phyloP scores from a whole-genome alignment of 2,888 invertebrate species.

The Cheilosia scutellata region DNA sequence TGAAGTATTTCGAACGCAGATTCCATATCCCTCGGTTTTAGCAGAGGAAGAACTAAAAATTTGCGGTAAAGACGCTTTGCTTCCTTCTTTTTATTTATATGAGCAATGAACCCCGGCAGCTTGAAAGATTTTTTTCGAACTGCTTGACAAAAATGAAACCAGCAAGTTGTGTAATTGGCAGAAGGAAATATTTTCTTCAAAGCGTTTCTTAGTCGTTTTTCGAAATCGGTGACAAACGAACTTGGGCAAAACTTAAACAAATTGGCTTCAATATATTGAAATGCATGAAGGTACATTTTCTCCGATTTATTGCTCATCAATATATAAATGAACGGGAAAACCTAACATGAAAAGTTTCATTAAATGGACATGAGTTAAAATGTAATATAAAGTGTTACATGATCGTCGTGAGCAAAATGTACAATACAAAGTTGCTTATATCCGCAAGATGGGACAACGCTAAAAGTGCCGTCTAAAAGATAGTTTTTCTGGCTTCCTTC shows the following conservation, averaged over 20 bases:
- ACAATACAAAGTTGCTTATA: conserved; percentile 15
- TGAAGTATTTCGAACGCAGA: conserved; percentile 15
- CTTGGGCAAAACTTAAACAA: conserved; percentile 13
- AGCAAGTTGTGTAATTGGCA: neutral
- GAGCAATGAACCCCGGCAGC: neutral
- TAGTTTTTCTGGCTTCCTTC: conserved; percentile 12
- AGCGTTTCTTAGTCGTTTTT: neutral
- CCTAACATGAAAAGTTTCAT: conserved; percentile 7
- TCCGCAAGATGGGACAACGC: conserved; percentile 18
- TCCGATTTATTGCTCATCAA: conserved; percentile 27
- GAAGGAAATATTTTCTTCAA: conserved; percentile 4
- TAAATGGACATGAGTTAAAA: neutral
- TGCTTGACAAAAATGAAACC: neutral
- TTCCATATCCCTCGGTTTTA: conserved; percentile 18
- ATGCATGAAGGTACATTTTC: conserved; percentile 8
- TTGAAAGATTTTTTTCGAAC: conserved; percentile 18
- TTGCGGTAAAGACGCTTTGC: conserved; percentile 3
- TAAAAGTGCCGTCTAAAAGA: conserved; percentile 9
- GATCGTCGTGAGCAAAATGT: conserved; percentile 12
- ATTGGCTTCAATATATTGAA: neutral
- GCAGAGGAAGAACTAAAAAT: conserved; percentile 10
- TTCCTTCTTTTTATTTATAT: conserved; percentile 2
- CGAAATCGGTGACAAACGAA: conserved; percentile 16
- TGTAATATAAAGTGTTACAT: conserved; percentile 4
- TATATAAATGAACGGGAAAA: conserved; percentile 16